These are phyloP conservation scores for Cavia aperea DNA, from an alignment of 2,113 vertebrate species.

Conservation along the genomic window DNA sequence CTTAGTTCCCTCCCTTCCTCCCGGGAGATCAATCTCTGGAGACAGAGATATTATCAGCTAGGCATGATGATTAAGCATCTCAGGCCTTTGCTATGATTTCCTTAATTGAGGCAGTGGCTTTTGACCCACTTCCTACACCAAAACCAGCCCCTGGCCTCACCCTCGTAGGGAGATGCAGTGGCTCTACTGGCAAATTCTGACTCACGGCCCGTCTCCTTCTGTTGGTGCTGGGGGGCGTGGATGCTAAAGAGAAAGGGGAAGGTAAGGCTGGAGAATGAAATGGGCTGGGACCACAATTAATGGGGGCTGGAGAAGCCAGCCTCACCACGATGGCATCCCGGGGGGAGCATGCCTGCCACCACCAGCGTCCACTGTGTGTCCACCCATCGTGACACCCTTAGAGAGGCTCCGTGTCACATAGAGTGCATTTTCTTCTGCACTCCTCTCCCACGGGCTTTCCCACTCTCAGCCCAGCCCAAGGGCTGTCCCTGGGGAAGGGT, in stretches of 20 bases:
- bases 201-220: not conserved
- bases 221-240: not conserved
- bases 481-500: not conserved
- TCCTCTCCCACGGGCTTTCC: not conserved
- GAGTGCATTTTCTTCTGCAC: not conserved
- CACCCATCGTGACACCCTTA: not conserved
- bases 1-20: constrained; percentile 10
- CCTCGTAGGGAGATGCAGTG: constrained; percentile 4
- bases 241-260: not conserved
- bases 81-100: constrained; percentile 37
- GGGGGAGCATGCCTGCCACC: not conserved
- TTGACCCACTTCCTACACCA: constrained; percentile 56
- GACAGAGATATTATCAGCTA: constrained; percentile 49
- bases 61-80: constrained; percentile 17
- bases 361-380: not conserved
- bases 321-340: not conserved
- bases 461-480: not conserved
- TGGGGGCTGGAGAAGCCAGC: not conserved
- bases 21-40: not conserved
- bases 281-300: not conserved
- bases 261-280: not conserved
- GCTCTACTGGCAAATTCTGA: constrained; percentile 15
- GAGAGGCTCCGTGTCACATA: not conserved
- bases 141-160: not conserved
- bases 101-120: constrained; percentile 41